Evolutionary conservation across 2,113 vertebrate species (phyloP), one percentile per base, ranked within the genome.

Genomic region (Hypocryptadius cinnamomeus): DNA sequence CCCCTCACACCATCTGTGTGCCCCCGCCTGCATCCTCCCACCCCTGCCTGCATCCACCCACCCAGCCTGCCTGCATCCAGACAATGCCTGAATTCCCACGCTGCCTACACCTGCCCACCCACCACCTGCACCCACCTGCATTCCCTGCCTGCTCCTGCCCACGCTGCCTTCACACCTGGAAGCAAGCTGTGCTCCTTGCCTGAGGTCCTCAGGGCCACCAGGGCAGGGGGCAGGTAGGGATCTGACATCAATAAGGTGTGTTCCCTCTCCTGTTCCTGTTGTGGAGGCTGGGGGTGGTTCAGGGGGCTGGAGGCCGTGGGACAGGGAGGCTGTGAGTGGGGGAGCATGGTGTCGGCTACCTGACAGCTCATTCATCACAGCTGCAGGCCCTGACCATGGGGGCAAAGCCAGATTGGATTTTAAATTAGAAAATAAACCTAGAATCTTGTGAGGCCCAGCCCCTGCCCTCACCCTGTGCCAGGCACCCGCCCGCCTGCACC

Each of bases 331-430:
- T 6, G 9, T 2, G 57, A 40, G 30, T 9, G 11, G 21, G 61
- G 48, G 31, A 80, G 39, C 1, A 1, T 15, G 39, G 79, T 2
- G 8, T 82, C 1, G 5, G 68, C 63, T 31, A 39, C 89, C 80
- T 90, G 95, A 94, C 94, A 94, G 94, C 92, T 94, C 97, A 97
- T 98, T 96, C 95, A 97, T 98, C 96, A 97, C 78, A 1, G 79
- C 96, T 79, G 93, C 94, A 4, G 66, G 95, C 91, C 96, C 95
- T 30, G 51, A 90, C 93, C 73, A 17, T 28, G 56, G 95, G 91
- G 94, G 84, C 44, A 76, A 96, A 87, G 94, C 93, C 92, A 81
- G 97, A 97, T 96, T 97, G 97, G 96, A 97, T 97, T 97, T 96
- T 96, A 97, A 97, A 98, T 97, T 97, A 92, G 96, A 97, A 97